Percentiles rank a stretch among this genome's conserved stretches.
Conservation (phyloP, 2,113 vertebrate genomes). For the Eptesicus fuscus region DNA sequence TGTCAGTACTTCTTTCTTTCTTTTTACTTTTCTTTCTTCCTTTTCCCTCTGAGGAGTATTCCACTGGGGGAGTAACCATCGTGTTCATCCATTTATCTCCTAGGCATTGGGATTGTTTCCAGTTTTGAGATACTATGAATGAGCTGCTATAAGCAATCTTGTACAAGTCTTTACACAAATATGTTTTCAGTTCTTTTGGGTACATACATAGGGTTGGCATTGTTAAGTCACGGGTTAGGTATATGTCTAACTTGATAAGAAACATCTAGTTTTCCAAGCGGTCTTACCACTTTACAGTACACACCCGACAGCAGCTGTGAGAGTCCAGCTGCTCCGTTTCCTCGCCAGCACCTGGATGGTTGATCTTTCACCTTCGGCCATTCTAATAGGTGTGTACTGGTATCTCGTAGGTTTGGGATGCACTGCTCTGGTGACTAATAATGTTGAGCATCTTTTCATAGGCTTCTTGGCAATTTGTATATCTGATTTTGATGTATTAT, state of each 20-base stretch:
- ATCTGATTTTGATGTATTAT: not conserved
- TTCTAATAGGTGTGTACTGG: not conserved
- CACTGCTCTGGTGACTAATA: not conserved
- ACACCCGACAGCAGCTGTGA: not conserved
- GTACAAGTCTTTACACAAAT: not conserved
- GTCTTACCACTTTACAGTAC: not conserved
- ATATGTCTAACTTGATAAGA: not conserved
- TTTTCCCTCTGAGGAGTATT: not conserved
- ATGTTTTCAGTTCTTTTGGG: not conserved
- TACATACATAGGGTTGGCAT: not conserved
- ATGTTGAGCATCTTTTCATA: not conserved
- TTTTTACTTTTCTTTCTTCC: not conserved
- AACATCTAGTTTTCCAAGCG: not conserved
- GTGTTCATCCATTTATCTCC: not conserved
- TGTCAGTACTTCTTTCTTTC: not conserved
- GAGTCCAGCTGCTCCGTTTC: not conserved
- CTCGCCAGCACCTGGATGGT: not conserved
- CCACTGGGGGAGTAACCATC: not conserved
- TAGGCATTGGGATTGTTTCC: not conserved
- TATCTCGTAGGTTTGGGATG: not conserved
- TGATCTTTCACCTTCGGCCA: not conserved
- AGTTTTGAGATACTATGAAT: not conserved
- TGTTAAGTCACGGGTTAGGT: not conserved
- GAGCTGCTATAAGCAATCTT: not conserved
- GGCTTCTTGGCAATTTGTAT: not conserved